Conservation (phyloP, 2,888 invertebrate genomes). For the Pyrgus malvae region DNA sequence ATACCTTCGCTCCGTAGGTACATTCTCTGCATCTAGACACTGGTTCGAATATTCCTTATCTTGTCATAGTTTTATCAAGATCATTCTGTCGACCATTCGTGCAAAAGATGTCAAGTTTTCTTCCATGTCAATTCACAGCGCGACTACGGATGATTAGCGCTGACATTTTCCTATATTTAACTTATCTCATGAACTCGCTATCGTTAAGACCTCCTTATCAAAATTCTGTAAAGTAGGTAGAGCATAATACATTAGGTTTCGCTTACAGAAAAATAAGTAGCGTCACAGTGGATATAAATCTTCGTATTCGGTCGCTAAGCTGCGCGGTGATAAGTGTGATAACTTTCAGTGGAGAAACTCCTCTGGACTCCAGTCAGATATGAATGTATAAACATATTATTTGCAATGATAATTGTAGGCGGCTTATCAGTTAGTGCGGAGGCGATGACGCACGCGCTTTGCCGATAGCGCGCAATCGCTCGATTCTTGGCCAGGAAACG, state of each 20-base stretch:
- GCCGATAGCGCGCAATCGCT: constrained; percentile 56
- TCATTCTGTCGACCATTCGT: no score
- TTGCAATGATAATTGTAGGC: constrained; percentile 79
- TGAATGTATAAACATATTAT: constrained; percentile 73
- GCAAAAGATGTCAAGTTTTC: no score
- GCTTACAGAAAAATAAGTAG: constrained; percentile 55
- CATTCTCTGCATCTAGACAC: constrained; percentile 47
- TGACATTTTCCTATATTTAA: constrained; percentile 71
- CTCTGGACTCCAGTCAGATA: constrained; percentile 51
- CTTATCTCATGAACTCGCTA: constrained; percentile 72
- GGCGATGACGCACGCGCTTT: constrained; percentile 76
- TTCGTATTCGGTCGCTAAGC: constrained; percentile 47
- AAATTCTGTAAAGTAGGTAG: constrained; percentile 45
- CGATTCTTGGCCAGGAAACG: constrained; percentile 59
- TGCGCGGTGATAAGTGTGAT: constrained; percentile 51
- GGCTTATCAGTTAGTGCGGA: constrained; percentile 74
- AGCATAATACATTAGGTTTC: constrained; percentile 32
- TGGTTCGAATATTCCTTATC: constrained; percentile 6
- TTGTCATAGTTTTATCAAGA: constrained; percentile 2
- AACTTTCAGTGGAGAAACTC: constrained; percentile 61
- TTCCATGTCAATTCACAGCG: background rate
- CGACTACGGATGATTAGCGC: constrained; percentile 27
- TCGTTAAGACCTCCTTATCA: constrained; percentile 74
- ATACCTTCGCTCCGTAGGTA: constrained; percentile 56
- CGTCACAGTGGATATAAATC: constrained; percentile 53